A percentile compares a stretch with the other conserved stretches of the same genome.
phyloP scores from a whole-genome alignment of 1,140 invertebrate genomes.

The Phymorhynchus buccinoides region DNA sequence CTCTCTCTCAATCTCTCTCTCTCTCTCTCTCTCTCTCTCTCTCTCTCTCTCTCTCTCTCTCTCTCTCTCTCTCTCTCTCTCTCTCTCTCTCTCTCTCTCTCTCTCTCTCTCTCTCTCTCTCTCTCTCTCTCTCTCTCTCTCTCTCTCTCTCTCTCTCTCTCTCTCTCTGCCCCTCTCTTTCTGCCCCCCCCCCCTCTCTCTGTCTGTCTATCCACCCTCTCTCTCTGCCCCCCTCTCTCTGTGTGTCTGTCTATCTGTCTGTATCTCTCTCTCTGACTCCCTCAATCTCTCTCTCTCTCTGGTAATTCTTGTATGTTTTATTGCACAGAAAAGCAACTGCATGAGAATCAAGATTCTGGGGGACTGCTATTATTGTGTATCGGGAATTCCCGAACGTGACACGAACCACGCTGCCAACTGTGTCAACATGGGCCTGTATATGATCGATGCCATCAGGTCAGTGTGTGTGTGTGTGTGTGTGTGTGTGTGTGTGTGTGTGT shows the following conservation, averaged over 20 bases:
- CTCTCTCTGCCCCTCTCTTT: background rate
- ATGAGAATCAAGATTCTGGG: slow-evolving; percentile 92
- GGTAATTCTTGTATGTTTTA: background rate
- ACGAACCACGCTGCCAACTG: slow-evolving; percentile 93
- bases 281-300: background rate
- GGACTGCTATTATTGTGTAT: slow-evolving; percentile 96
- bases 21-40: too few relatives aligned
- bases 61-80: too few relatives aligned
- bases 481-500: slow-evolving; percentile 22
- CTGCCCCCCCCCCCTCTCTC: too few relatives aligned
- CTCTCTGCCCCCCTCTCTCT: slow-evolving; percentile 10
- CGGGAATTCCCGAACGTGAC: slow-evolving; percentile 87
- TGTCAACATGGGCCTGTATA: slow-evolving; percentile 95
- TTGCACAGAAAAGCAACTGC: slow-evolving; percentile 84
- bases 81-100: too few relatives aligned
- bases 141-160: slow-evolving; percentile 9
- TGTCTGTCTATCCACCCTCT: too few relatives aligned
- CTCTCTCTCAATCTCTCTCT: too few relatives aligned
- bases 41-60: too few relatives aligned
- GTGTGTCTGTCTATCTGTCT: background rate
- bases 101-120: slow-evolving; percentile 1
- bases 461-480: slow-evolving; percentile 20
- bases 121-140: background rate
- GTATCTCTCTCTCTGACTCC: background rate
- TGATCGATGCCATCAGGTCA: slow-evolving; percentile 89